Evolutionary conservation across 2,797 vertebrate genomes (phyloP), one percentile per base, ranked within the genome.

Genomic region (Sebastes matsubarae): DNA sequence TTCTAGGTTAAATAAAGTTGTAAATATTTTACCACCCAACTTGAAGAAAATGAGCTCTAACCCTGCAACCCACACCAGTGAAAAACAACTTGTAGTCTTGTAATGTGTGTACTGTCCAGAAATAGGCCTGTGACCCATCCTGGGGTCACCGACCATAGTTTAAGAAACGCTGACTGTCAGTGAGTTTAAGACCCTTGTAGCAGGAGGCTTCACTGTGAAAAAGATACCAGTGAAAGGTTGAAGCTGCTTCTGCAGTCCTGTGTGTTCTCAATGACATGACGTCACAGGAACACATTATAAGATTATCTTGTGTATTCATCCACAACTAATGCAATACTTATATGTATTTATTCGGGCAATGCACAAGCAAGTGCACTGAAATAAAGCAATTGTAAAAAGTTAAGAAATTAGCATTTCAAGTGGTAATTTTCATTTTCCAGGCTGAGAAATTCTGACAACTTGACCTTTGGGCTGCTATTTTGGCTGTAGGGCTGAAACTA

Each of bases 161-260:
- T 82, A 61, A 77, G 71, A 89, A 91, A 82, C 4, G 67, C 88
- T 75, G 89, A 90, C 86, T 69, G 74, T 81, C 80, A 73, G 66
- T 59, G 78, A 76, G 65, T 84, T 72, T 65, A 42, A 63, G 77
- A 79, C 60, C 58, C 61, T 77, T 80, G 72, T 69, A 67, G 68
- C 74, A 75, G 66, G 38, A 68, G 69, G 29, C 38, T 46, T 34
- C 61, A n/a, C 34, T 34, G 63, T 59, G 64, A 65, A 73, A 64
- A 60, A 29, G 14, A 55, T 20, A 16, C 13, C 46, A 67, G 63
- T 67, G 76, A 58, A 67, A 80, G 55, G 63, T 30, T 57, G 27
- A 80, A 57, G 69, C 34, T 38, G 67, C 12, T 2, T 58, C 61
- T 70, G 52, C 38, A 54, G 11, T 68, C 27, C n/a, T 63, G 42